These are phyloP conservation scores for Endotricha flammealis DNA, from an alignment of 2,888 invertebrate genomes.

Conservation along the genomic window DNA sequence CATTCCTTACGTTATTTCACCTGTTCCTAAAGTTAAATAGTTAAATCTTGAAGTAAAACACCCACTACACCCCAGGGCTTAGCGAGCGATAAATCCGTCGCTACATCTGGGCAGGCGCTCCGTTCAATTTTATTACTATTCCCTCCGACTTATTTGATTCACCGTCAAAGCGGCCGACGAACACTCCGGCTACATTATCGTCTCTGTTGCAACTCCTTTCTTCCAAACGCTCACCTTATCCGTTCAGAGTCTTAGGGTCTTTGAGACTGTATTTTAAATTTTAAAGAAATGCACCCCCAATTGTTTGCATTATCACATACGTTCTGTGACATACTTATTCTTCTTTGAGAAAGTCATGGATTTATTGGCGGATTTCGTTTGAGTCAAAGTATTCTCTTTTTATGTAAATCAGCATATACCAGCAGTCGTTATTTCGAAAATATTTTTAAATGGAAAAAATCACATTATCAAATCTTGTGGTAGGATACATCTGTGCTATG, in stretches of 20 bases:
- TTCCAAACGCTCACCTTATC: not conserved
- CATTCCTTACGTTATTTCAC: not conserved
- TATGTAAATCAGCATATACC: too few species aligned
- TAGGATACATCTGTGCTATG: too few species aligned
- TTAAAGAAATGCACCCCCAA: too few species aligned
- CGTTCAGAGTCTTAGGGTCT: not conserved
- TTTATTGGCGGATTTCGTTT: too few species aligned
- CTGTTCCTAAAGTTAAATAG: not conserved
- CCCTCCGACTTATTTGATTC: conserved; percentile 75
- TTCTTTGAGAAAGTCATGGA: too few species aligned
- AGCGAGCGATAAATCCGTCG: conserved; percentile 67
- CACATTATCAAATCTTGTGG: too few species aligned
- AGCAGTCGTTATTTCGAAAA: too few species aligned
- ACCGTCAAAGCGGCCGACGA: conserved; percentile 63
- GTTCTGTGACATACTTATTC: too few species aligned
- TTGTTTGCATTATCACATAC: too few species aligned
- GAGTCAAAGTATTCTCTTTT: too few species aligned
- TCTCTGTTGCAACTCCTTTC: not conserved
- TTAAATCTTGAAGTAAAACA: not conserved
- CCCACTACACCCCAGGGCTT: conserved; percentile 26
- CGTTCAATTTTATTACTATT: conserved; percentile 77
- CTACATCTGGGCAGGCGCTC: conserved; percentile 72
- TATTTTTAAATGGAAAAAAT: too few species aligned
- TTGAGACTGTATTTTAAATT: not conserved
- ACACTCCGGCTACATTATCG: conserved; percentile 19